Base-by-base conservation (phyloP, 2,888 invertebrate species). In the Synergus japonicus region DNA sequence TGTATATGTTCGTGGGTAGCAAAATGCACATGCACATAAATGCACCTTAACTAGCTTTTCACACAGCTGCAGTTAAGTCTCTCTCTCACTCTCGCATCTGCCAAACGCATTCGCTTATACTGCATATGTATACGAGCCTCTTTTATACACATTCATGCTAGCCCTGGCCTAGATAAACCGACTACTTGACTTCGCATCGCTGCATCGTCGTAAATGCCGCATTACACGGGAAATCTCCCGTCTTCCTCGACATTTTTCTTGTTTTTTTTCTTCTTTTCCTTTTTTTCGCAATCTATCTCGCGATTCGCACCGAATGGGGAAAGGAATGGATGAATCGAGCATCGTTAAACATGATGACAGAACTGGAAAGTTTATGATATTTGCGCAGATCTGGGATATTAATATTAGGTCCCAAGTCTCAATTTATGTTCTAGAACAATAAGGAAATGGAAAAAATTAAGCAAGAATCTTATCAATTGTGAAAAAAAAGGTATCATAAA, bases 151-250 rank as follows among this genome's bases (percentile, higher is more conserved):
- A 86, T 85, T 87, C 88, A 85, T 82, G 87, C 89, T 91, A 92
- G 91, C 92, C 92, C 90, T 92, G 92, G 92, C 92, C 92, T 92
- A 92, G 91, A 92, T 92, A 90, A 87, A 80, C 85, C 85, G 82
- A 81, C 87, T 85, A 87, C 87, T 84, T 86, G 86, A 86, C 85
- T 87, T 87, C 84, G 83, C 76, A 76, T 69, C 84, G 86, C 84
- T 88, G 86, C 87, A 85, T 88, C 85, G 87, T 54, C 78, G 80
- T 78, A 66, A 13, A 66, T 69, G 76, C 76, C 69, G 69, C 77
- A 65, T 64, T 37, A 58, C 79, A 80, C 82, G 80, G 60, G 73
- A 78, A 79, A 83, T 80, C 79, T 76, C 77, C 58, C 60, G 77
- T 78, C 77, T 73, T 77, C 76, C 81, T 77, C 65, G 79, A 79